Percentiles rank a stretch among this genome's conserved stretches.
These are phyloP conservation scores for Brachypteracias leptosomus DNA, from an alignment of 2,113 vertebrate species.

Conservation along the genomic window DNA sequence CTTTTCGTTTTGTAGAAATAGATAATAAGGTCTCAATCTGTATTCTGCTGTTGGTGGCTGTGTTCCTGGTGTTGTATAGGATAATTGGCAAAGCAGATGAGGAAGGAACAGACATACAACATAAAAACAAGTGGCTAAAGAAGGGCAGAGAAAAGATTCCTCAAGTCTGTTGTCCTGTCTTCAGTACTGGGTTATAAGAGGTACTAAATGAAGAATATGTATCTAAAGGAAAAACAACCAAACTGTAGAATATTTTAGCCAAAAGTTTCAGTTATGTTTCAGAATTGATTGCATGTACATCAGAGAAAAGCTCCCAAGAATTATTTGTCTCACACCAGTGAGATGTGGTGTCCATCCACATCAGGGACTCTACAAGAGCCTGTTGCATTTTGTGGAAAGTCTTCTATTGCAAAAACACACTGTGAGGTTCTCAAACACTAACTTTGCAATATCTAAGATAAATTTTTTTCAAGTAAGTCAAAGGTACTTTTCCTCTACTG, in stretches of 20 bases:
- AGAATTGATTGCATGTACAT: not conserved
- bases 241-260: not conserved
- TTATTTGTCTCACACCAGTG: not conserved
- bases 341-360: not conserved
- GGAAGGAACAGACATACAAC: not conserved
- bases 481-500: not conserved
- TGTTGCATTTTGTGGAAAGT: not conserved
- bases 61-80: too few species aligned
- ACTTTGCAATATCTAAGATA: conserved; percentile 1
- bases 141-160: not conserved
- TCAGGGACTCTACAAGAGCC: not conserved
- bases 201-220: not conserved
- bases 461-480: not conserved
- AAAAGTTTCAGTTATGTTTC: not conserved
- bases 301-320: not conserved
- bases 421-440: not conserved
- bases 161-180: not conserved
- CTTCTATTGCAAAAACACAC: not conserved
- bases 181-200: not conserved
- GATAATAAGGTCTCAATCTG: too few species aligned
- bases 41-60: too few species aligned
- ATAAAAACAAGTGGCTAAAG: not conserved
- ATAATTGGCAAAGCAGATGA: too few species aligned
- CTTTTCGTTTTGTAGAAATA: too few species aligned
- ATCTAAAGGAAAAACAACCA: not conserved